Percentiles rank a stretch among this genome's conserved stretches.
Evolutionary conservation across 2,797 vertebrate species (phyloP).

Genomic region (Mus minutoides): DNA sequence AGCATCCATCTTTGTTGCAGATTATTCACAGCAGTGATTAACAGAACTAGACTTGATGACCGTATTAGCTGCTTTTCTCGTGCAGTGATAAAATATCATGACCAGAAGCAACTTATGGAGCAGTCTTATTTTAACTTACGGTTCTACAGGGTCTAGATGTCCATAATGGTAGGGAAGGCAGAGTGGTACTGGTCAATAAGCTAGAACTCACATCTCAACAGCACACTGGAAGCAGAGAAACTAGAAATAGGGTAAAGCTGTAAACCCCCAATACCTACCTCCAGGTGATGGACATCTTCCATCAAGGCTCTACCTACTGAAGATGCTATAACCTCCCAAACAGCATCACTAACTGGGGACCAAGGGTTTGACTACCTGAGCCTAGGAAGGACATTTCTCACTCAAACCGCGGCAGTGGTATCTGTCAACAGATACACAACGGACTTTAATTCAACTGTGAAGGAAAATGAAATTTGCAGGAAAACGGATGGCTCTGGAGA

Average conservation of each 20-base stretch:
- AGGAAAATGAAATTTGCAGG: neutral
- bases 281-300: neutral
- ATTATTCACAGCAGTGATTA: neutral
- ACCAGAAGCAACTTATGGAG: neutral
- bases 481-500: neutral
- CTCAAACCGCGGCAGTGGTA: neutral
- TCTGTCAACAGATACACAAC: neutral
- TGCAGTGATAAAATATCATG: neutral
- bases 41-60: neutral
- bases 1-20: neutral
- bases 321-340: neutral
- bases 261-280: neutral
- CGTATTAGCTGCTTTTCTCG: neutral
- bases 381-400: neutral
- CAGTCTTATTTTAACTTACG: neutral
- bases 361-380: neutral
- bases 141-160: too few relatives aligned
- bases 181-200: neutral
- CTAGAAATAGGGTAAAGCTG: neutral
- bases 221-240: neutral
- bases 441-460: neutral
- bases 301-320: neutral
- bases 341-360: neutral
- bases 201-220: neutral
- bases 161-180: neutral